Base-by-base conservation (phyloP, 2,888 invertebrate species). In the Sarcophaga caerulescens region DNA sequence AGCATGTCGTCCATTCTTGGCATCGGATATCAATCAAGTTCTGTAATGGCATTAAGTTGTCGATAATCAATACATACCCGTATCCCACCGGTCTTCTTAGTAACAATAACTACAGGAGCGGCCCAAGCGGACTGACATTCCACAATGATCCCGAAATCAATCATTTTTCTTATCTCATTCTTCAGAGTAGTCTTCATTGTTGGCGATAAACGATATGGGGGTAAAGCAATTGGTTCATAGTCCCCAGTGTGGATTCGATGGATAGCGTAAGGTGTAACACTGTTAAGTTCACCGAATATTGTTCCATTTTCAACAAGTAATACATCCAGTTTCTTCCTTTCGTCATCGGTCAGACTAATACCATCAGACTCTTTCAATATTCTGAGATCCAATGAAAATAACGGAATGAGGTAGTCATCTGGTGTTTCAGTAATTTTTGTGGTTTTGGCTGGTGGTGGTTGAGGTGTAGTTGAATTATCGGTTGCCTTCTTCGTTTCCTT, bases 91-190 rank as follows among this genome's bases (percentile, higher is more conserved):
- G 90, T 88, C 71, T 23, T 23, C 23, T 23, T 23, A 23, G 3
- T 2, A 23, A 23, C 3, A 3, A 23, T 23, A 23, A 23, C 23
- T 0, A 23, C 23, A 23, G 23, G 23, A 23, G 23, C 89, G 5
- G 91, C 88, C 92, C 92, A 93, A 4, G 91, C 89, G 0, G 91
- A 92, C 69, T 92, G 92, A 74, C 90, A 90, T 66, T 92, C 90
- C 78, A 92, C 91, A 10, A 93, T 91, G 1, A 93, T 87, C 4
- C 87, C 90, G 1, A 89, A 86, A 3, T 87, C 47, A 4, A 92
- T 47, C 90, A 92, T 89, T 19, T 62, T 71, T 88, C 66, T n/a
- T 87, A 88, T 81, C 92, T 93, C 2, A 90, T 90, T 5, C 92
- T 90, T 57, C 10, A 87, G 47, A 21, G 59, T 57, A 47, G 17